Evolutionary conservation across 2,888 invertebrate genomes (phyloP), one percentile per base, ranked within the genome.

Genomic region (Scaptomyza parva): DNA sequence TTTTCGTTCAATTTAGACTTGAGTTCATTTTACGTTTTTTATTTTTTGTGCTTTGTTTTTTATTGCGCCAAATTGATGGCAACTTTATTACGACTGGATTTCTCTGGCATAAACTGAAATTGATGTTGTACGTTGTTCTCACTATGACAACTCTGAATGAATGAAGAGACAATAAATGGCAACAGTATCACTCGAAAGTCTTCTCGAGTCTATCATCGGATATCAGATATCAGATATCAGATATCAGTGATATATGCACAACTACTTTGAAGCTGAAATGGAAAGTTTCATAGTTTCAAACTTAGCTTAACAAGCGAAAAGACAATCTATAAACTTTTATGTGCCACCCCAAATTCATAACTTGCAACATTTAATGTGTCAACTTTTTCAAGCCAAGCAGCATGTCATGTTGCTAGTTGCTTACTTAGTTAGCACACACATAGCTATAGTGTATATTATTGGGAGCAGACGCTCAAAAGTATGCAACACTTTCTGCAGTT

Each of bases 71-170:
- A 75, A 75, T 77, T 75, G 78, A 77, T 78, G 63, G 78, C 78
- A 53, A 77, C 74, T 75, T 77, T 75, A 75, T 77, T 63, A 57
- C 78, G 60, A 73, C 78, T 78, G 78, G 78, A 78, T 74, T 75
- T 35, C n/a, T 14, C 55, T 64, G 53, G 70, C 75, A 78, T 78
- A 78, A 74, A 78, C 75, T 53, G 55, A 57, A 62, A 47, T 47
- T 61, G 35, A 35, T 35, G 35, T 35, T n/a, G n/a, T n/a, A n/a
- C n/a, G n/a, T n/a, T n/a, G 14, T 14, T 2, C 8, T 35, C 14
- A 14, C 14, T 35, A 14, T 14, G 14, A 35, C 35, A 35, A 35
- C 35, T 33, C n/a, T n/a, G n/a, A n/a, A n/a, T n/a, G n/a, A n/a
- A n/a, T n/a, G n/a, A n/a, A n/a, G 2, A 28, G 11, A n/a, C 33